A percentile compares a stretch with the other conserved stretches of the same genome.
These are phyloP conservation scores for Drosophila multiciliata DNA, from an alignment of 2,888 invertebrate species.

Conservation along the genomic window DNA sequence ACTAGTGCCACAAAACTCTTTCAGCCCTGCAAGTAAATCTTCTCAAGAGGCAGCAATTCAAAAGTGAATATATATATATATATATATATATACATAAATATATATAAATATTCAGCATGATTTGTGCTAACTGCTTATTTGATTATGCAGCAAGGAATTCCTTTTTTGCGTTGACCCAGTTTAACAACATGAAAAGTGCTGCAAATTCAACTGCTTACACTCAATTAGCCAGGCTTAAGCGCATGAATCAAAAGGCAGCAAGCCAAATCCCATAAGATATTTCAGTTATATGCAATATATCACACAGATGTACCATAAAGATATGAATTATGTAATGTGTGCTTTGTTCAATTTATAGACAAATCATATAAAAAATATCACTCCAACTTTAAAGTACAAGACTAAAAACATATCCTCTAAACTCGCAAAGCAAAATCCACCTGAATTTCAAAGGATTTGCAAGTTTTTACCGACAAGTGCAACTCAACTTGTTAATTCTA, in stretches of 20 bases:
- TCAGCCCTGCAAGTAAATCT: constrained; percentile 15
- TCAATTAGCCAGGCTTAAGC: constrained; percentile 59
- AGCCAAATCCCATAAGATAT: constrained; percentile 43
- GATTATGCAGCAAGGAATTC: constrained; percentile 19
- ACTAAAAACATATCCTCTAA: constrained; percentile 23
- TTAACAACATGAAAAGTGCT: constrained; percentile 29
- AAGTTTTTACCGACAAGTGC: background rate
- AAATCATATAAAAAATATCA: constrained; percentile 4
- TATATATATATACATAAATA: background rate
- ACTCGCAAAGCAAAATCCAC: background rate
- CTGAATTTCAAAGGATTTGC: background rate
- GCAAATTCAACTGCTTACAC: constrained; percentile 51
- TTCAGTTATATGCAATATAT: constrained; percentile 29
- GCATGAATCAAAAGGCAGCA: constrained; percentile 48
- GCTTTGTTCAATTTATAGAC: constrained; percentile 62
- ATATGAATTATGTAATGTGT: constrained; percentile 55
- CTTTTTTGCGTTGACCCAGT: constrained; percentile 8
- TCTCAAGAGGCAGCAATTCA: background rate
- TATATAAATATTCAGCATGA: background rate
- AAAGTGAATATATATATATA: background rate
- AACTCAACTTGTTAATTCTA: background rate
- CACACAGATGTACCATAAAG: constrained; percentile 43
- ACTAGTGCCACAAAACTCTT: constrained; percentile 10
- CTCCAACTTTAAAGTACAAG: background rate
- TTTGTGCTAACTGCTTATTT: constrained; percentile 18